Conservation (phyloP, 2,888 invertebrate species). For the Metopia argyrocephala region DNA sequence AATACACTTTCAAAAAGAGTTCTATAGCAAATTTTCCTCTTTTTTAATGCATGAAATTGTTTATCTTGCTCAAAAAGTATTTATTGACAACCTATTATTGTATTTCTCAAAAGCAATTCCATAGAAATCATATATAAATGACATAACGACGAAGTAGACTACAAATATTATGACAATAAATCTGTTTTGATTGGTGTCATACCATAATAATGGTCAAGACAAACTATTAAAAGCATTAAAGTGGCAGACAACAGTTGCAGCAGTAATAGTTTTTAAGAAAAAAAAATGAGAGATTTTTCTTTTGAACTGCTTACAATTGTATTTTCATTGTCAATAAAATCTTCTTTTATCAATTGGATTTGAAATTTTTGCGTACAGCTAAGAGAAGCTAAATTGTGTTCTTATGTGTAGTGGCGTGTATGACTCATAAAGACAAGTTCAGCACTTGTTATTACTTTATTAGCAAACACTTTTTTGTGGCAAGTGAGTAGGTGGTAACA, state of each 20-base stretch:
- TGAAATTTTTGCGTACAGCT: background rate
- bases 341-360: constrained; percentile 6
- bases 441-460: constrained; percentile 39
- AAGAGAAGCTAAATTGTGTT: background rate
- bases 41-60: background rate
- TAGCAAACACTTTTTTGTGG: constrained; percentile 30
- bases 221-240: constrained; percentile 20
- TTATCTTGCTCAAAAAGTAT: background rate
- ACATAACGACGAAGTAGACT: background rate
- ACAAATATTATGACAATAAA: constrained; percentile 36
- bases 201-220: constrained; percentile 28
- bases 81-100: background rate
- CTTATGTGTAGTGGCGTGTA: background rate
- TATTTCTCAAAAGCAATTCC: background rate
- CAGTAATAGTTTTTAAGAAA: constrained; percentile 1
- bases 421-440: constrained; percentile 1
- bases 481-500: constrained; percentile 28
- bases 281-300: constrained; percentile 24
- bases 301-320: background rate
- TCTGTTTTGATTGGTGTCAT: constrained; percentile 26
- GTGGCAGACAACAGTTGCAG: constrained; percentile 14
- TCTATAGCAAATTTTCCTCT: background rate
- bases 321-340: constrained; percentile 4
- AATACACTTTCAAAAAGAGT: background rate
- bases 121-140: no score